phyloP scores from a whole-genome alignment of 30 jellyfish, hydroid and myxozoan species.

The Aurelia aurita region DNA sequence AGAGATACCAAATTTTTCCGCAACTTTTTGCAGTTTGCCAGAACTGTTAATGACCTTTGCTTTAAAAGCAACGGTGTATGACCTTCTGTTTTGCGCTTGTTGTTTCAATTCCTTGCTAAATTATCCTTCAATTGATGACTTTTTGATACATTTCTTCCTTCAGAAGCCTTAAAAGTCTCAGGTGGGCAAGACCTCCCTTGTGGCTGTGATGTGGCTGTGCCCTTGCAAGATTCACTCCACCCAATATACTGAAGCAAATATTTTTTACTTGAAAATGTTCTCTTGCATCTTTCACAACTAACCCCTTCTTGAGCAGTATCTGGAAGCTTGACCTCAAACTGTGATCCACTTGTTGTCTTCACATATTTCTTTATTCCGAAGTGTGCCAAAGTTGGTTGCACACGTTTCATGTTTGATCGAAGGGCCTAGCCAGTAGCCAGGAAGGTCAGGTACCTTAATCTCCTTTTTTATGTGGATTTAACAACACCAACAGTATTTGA shows the following conservation, averaged over 20 bases:
- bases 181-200: too few species aligned
- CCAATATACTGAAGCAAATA: slow-evolving; percentile 33
- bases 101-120: too few species aligned
- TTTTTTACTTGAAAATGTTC: slow-evolving; percentile 23
- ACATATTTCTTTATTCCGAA: slow-evolving; percentile 33
- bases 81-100: neutral
- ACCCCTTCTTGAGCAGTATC: slow-evolving; percentile 30
- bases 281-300: slow-evolving; percentile 50
- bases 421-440: too few species aligned
- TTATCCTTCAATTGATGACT: too few species aligned
- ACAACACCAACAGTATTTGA: too few species aligned
- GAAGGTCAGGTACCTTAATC: too few species aligned
- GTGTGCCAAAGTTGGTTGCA: slow-evolving; percentile 39
- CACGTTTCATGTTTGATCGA: slow-evolving; percentile 32
- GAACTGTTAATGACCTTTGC: slow-evolving; percentile 34
- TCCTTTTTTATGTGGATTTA: too few species aligned
- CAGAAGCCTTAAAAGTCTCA: too few species aligned
- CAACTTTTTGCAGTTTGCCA: slow-evolving; percentile 9
- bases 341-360: slow-evolving; percentile 54
- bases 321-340: slow-evolving; percentile 55
- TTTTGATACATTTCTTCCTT: too few species aligned
- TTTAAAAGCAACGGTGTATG: slow-evolving; percentile 23
- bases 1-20: slow-evolving; percentile 13
- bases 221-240: slow-evolving; percentile 48
- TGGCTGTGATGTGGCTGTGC: neutral